phyloP scores from a whole-genome alignment of 2,888 invertebrate species.

The Rotaria socialis region DNA sequence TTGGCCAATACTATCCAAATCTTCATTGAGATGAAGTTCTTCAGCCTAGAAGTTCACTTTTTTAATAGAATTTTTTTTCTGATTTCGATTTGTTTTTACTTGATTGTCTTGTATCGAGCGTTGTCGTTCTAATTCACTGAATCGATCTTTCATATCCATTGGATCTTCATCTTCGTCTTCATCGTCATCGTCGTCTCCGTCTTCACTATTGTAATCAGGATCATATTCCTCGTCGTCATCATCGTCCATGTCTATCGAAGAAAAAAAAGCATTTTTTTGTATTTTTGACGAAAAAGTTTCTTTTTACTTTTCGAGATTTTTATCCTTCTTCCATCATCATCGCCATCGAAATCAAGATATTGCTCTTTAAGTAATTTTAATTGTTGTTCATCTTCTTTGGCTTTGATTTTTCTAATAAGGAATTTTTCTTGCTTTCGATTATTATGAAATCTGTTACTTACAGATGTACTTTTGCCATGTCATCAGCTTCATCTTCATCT shows the following conservation, averaged over 20 bases:
- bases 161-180: not conserved
- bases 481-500: not conserved
- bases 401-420: slow-evolving; percentile 9
- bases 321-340: slow-evolving; percentile 11
- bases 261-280: not conserved
- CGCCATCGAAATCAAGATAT: slow-evolving; percentile 14
- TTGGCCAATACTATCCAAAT: slow-evolving; percentile 27
- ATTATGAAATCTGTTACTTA: not conserved
- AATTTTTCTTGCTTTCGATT: not conserved
- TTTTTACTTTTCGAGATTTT: not conserved
- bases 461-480: slow-evolving; percentile 23
- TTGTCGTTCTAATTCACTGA: slow-evolving; percentile 15
- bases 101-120: slow-evolving; percentile 15
- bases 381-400: slow-evolving; percentile 25
- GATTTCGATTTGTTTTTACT: not conserved
- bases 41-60: not conserved
- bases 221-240: not conserved
- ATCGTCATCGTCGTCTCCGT: not conserved
- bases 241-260: not conserved
- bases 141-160: not conserved
- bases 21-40: slow-evolving; percentile 25
- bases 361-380: slow-evolving; percentile 20
- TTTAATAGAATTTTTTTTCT: not conserved
- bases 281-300: not conserved
- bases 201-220: not conserved